Conservation (phyloP, 2,888 invertebrate genomes). For the Drosophila mulleri region DNA sequence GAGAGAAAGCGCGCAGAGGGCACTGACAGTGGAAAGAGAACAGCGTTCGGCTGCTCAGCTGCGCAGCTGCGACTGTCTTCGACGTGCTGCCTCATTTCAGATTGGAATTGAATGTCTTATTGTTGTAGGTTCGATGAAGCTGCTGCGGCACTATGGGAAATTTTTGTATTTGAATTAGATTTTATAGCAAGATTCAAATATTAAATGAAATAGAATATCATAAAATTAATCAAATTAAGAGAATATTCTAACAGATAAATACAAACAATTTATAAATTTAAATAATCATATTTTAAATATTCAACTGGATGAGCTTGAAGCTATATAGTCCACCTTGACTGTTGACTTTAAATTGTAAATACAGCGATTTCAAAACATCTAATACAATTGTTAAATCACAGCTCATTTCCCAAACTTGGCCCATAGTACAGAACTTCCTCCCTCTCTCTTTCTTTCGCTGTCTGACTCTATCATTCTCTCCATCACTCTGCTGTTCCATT, state of each 20-base stretch:
- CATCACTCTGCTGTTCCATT: constrained; percentile 2
- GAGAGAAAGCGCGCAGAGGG: not conserved
- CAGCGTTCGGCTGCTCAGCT: constrained; percentile 15
- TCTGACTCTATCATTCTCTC: not conserved
- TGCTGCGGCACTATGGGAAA: constrained; percentile 18
- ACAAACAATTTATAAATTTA: too few species aligned
- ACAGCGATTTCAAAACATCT: too few species aligned
- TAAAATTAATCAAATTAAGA: too few species aligned
- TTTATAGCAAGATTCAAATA: too few species aligned
- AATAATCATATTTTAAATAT: too few species aligned
- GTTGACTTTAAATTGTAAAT: too few species aligned
- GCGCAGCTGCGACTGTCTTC: constrained; percentile 64
- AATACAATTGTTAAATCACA: too few species aligned
- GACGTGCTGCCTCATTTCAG: constrained; percentile 79
- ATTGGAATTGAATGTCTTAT: constrained; percentile 71
- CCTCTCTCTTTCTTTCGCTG: too few species aligned
- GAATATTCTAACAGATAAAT: too few species aligned
- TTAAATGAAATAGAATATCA: too few species aligned
- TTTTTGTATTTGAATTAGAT: not conserved
- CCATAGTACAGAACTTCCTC: not conserved
- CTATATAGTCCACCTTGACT: too few species aligned
- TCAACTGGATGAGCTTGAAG: too few species aligned
- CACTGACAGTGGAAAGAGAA: not conserved
- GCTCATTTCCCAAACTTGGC: not conserved
- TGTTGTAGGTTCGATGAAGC: constrained; percentile 42